A percentile compares a stretch with the other conserved stretches of the same genome.
Conservation (phyloP, 2,797 vertebrate genomes). For the Uromys caudimaculatus region DNA sequence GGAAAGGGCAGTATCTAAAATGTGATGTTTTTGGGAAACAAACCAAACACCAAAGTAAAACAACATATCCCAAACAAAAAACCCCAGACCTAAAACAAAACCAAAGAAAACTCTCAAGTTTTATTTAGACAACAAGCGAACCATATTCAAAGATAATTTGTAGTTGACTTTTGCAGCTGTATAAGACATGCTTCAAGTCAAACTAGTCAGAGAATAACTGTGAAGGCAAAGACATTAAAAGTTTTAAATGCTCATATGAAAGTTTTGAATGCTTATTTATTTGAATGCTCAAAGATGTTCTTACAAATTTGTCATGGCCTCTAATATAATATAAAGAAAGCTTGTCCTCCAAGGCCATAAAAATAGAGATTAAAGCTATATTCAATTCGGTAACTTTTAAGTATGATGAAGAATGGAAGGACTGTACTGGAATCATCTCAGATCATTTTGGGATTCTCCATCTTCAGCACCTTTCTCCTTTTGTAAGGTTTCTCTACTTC, state of each 20-base stretch:
- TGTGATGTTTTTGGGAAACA: slow-evolving; percentile 36
- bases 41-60: slow-evolving; percentile 35
- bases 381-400: neutral
- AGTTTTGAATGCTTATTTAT: neutral
- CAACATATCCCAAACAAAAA: neutral
- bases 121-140: slow-evolving; percentile 56
- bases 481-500: neutral
- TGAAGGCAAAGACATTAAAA: neutral
- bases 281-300: neutral
- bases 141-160: slow-evolving; percentile 21
- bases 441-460: neutral
- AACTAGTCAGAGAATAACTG: neutral
- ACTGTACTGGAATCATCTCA: neutral
- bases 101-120: slow-evolving; percentile 18
- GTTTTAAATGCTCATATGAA: neutral
- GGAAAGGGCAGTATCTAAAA: slow-evolving; percentile 12
- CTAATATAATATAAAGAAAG: neutral
- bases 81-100: neutral
- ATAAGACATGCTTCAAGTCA: slow-evolving; percentile 5
- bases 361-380: neutral
- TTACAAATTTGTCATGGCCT: neutral
- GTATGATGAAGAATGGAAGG: neutral
- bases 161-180: neutral
- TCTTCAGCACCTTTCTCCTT: neutral
- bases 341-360: neutral